These are phyloP conservation scores for Poecile atricapillus DNA, from an alignment of 2,113 vertebrate species.

Conservation along the genomic window DNA sequence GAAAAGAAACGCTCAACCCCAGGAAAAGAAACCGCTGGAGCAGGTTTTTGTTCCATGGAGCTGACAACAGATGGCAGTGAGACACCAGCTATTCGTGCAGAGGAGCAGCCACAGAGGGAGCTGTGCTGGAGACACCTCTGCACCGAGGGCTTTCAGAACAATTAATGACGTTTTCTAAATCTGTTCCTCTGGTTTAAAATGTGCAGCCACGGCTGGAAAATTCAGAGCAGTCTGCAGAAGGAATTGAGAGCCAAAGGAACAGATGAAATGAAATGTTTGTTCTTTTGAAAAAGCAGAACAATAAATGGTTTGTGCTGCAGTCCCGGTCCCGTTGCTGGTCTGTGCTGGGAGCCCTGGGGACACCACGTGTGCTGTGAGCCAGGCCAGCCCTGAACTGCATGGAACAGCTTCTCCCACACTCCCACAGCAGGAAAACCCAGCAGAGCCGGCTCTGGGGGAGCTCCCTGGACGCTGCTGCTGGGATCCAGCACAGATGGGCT, in stretches of 20 bases:
- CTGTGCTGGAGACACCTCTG: not conserved
- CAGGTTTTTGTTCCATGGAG: not conserved
- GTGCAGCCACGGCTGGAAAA: not conserved
- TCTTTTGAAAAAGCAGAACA: not conserved
- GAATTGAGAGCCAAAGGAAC: not conserved
- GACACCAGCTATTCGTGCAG: not conserved
- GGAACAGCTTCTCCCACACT: not conserved
- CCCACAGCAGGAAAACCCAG: not conserved
- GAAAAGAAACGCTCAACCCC: not conserved
- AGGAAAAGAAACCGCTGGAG: not conserved
- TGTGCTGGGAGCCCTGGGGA: not conserved
- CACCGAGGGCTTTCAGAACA: not conserved
- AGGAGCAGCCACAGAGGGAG: not conserved
- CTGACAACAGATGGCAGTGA: slow-evolving; percentile 64
- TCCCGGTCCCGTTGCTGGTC: not conserved
- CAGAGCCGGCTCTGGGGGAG: not conserved
- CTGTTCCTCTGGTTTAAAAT: not conserved
- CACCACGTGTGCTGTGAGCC: not conserved
- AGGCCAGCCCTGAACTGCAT: not conserved
- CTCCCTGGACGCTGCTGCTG: not conserved
- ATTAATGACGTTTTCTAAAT: not conserved
- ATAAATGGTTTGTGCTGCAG: not conserved
- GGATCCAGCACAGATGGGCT: not conserved
- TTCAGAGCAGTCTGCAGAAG: not conserved
- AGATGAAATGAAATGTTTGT: not conserved